A percentile compares a stretch with the other conserved stretches of the same genome.
Evolutionary conservation across 2,113 vertebrate genomes (phyloP).

Genomic region (Nettapus auritus): DNA sequence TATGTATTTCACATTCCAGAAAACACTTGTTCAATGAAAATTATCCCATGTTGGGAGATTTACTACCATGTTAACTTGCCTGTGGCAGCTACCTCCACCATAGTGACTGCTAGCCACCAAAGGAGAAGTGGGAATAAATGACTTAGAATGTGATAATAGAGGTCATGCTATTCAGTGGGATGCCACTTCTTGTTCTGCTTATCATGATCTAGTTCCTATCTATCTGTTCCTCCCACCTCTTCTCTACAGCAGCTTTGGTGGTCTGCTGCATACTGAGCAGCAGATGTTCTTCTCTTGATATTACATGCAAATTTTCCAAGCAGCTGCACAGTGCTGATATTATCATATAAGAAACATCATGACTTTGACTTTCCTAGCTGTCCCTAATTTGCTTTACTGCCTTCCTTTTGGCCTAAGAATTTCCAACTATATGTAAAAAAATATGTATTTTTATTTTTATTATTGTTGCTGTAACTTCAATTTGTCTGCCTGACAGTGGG

Average conservation of each 20-base stretch:
- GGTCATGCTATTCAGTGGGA: conserved; percentile 48
- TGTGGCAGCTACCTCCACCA: neutral
- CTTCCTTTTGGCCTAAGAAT: neutral
- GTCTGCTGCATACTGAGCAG: conserved; percentile 59
- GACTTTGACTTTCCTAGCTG: conserved; percentile 35
- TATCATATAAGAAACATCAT: conserved; percentile 30
- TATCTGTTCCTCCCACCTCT: conserved; percentile 35
- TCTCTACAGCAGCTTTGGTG: conserved; percentile 14
- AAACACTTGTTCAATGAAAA: neutral
- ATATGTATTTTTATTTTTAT: neutral
- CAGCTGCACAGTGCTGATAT: conserved; percentile 34
- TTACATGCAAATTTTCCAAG: conserved; percentile 51
- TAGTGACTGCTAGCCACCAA: neutral
- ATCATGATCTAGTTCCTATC: conserved; percentile 24
- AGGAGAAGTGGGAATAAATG: conserved; percentile 24
- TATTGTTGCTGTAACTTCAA: neutral
- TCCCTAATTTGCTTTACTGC: neutral
- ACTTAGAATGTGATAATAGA: conserved; percentile 50
- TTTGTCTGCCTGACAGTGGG: neutral
- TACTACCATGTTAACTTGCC: neutral
- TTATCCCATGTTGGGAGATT: neutral
- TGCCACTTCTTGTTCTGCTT: conserved; percentile 3
- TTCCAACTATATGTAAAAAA: neutral
- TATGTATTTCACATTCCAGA: neutral
- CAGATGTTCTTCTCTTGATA: conserved; percentile 63